Evolutionary conservation across 1,140 invertebrate species (phyloP).

Genomic region (Drosophila littoralis): DNA sequence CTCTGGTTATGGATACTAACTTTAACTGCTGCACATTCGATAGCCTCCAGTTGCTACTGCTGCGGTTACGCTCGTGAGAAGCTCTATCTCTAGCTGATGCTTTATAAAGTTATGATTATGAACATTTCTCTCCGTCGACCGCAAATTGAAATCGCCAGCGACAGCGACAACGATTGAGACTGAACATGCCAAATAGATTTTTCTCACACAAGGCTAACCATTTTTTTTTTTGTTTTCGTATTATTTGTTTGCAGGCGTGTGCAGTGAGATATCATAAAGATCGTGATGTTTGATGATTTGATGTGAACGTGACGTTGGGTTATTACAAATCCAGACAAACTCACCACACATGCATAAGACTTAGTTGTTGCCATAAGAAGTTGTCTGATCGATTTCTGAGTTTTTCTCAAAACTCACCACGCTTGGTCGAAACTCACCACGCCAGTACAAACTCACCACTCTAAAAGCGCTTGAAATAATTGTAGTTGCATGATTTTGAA

Average conservation of each 20-base stretch:
- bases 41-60: slow-evolving; percentile 42
- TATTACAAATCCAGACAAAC: slow-evolving; percentile 12
- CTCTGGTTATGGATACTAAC: slow-evolving; percentile 29
- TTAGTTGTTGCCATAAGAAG: background rate
- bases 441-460: background rate
- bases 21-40: slow-evolving; percentile 34
- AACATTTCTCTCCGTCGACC: slow-evolving; percentile 53
- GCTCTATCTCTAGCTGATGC: slow-evolving; percentile 45
- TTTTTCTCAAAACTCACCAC: background rate
- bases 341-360: background rate
- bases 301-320: slow-evolving; percentile 20
- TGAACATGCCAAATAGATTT: slow-evolving; percentile 52
- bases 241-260: slow-evolving; percentile 20
- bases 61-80: slow-evolving; percentile 75
- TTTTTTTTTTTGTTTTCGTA: slow-evolving; percentile 29
- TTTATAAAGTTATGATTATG: slow-evolving; percentile 65
- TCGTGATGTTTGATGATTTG: slow-evolving; percentile 20
- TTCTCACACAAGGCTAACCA: slow-evolving; percentile 57
- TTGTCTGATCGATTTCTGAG: background rate
- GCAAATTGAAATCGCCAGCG: slow-evolving; percentile 63
- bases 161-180: slow-evolving; percentile 40
- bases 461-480: background rate
- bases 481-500: background rate
- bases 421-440: background rate
- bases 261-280: slow-evolving; percentile 10